Conservation (phyloP, 2,888 invertebrate genomes). For the Pollenia amentaria region DNA sequence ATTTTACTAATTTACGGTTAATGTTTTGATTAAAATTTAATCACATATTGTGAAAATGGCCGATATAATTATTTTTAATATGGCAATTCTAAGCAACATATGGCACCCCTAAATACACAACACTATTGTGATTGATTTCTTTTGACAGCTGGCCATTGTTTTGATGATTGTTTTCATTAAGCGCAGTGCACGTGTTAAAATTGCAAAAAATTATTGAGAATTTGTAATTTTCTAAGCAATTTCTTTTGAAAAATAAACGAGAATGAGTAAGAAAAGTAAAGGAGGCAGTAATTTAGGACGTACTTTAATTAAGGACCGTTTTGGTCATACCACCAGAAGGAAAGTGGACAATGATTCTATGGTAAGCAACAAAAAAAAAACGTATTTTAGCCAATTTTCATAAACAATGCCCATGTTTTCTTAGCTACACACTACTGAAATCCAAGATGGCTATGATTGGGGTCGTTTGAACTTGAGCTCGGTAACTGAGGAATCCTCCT, state of each 20-base stretch:
- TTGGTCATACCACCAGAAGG: slow-evolving; percentile 88
- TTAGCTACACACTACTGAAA: slow-evolving; percentile 92
- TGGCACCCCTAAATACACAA: slow-evolving; percentile 1
- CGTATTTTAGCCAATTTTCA: too few relatives aligned
- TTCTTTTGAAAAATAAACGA: not conserved
- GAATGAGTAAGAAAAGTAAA: slow-evolving; percentile 91
- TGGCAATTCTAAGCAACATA: slow-evolving; percentile 10
- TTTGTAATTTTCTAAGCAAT: not conserved
- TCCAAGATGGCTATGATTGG: slow-evolving; percentile 96
- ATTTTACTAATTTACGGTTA: too few relatives aligned
- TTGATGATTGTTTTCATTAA: slow-evolving; percentile 30
- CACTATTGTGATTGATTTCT: slow-evolving; percentile 47
- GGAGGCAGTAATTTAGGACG: slow-evolving; percentile 86
- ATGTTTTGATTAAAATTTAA: too few relatives aligned
- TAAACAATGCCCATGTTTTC: not conserved
- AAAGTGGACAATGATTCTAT: slow-evolving; percentile 90
- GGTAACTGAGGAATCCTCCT: slow-evolving; percentile 97
- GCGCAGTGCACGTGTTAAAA: slow-evolving; percentile 59
- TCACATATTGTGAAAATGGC: too few relatives aligned
- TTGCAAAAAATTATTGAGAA: slow-evolving; percentile 24
- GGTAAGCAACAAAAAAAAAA: slow-evolving; percentile 85
- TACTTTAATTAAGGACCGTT: slow-evolving; percentile 91
- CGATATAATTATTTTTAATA: not conserved
- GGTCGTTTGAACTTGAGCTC: slow-evolving; percentile 95
- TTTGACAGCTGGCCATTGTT: slow-evolving; percentile 57